Base-by-base conservation (phyloP, 2,797 vertebrate genomes). In the Odontamblyopus rebecca region DNA sequence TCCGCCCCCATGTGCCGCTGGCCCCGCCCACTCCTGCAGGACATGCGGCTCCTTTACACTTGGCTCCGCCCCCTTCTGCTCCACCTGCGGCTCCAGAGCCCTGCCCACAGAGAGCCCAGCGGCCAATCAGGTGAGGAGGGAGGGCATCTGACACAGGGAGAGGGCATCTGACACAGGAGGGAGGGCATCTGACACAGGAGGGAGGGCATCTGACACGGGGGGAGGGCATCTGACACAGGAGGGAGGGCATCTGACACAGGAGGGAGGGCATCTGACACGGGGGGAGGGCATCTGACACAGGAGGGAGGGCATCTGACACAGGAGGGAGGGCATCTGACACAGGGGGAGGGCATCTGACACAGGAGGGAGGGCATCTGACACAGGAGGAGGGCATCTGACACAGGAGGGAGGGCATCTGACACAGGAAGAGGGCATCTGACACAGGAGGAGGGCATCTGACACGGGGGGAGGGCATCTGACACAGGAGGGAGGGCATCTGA, bases 41-140 rank as follows among this genome's bases (percentile, higher is more conserved):
- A 23, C 23, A 23, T 23, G 23, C 23, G 23, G 23, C 23, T 23
- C 23, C 0, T 94, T 79, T 54, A 94, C 89, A 79, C 90, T 88
- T 15, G 93, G 92, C 0, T 92, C 93, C 0, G 93, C 96, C 63
- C 85, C 62, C 32, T 95, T 94, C 91, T 98, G 97, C 32, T 64
- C 88, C 5, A 78, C 80, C 81, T 98, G 96, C 30, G 95, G 96
- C 0, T 78, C 96, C 74, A 92, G 94, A 38, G 90, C 80, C 6
- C 87, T 85, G 41, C 6, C 72, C 67, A 78, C 74, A 48, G 59
- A 69, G 18, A 3, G 74, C 35, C 78, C 72, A 7, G 16, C 15
- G 0, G 2, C 38, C 18, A 70, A 84, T 27, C 83, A 90, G 90
- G 95, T 96, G 8, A 57, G 54, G 54, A 13, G 5, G 16, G 8